These are phyloP conservation scores for Diadegma fenestrale DNA, from an alignment of 2,888 invertebrate species.

Conservation along the genomic window DNA sequence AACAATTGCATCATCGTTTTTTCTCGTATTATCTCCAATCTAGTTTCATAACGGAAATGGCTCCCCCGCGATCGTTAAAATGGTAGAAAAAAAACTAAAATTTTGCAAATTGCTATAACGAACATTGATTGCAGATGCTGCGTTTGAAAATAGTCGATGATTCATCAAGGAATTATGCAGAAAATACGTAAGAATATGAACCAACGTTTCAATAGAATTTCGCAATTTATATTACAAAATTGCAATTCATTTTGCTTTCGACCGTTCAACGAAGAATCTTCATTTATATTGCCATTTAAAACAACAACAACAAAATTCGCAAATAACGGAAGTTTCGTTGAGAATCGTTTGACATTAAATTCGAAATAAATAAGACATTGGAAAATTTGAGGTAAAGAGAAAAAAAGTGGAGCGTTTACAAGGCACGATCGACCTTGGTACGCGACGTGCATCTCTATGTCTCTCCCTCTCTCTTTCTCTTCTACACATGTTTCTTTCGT, in stretches of 20 bases:
- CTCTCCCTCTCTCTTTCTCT: slow-evolving; percentile 48
- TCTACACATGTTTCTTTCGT: slow-evolving; percentile 36
- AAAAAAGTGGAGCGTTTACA: slow-evolving; percentile 69
- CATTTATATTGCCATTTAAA: background rate
- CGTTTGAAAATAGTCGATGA: background rate
- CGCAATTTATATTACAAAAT: no score
- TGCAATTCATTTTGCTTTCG: no score
- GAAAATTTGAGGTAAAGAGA: background rate
- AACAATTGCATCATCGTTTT: slow-evolving; percentile 37
- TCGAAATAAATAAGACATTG: background rate
- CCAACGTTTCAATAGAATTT: no score
- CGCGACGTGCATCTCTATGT: slow-evolving; percentile 73
- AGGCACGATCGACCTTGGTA: slow-evolving; percentile 77
- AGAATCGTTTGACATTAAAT: background rate
- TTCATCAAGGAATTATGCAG: background rate
- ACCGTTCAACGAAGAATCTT: no score
- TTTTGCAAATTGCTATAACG: slow-evolving; percentile 33
- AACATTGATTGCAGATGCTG: background rate
- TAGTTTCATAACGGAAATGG: slow-evolving; percentile 46
- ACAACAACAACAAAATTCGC: background rate
- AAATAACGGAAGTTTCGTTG: background rate
- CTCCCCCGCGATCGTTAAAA: background rate
- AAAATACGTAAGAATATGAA: background rate
- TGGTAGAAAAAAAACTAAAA: slow-evolving; percentile 10
- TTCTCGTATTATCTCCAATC: slow-evolving; percentile 36